These are phyloP conservation scores for Leptobrachium leishanense DNA, from an alignment of 2,113 vertebrate genomes.

Conservation along the genomic window DNA sequence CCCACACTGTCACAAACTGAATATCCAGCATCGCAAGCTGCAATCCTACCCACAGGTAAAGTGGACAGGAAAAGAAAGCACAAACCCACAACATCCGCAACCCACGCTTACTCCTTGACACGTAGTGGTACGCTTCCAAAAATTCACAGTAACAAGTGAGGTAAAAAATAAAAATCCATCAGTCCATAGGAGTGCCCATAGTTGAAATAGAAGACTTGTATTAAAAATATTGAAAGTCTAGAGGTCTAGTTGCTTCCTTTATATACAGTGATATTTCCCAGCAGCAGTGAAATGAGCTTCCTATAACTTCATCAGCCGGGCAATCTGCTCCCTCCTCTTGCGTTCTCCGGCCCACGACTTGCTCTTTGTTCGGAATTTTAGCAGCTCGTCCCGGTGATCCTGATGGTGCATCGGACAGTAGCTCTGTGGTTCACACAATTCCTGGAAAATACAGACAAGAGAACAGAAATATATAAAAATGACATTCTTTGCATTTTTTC, in stretches of 20 bases:
- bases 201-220: neutral
- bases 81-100: too few species aligned
- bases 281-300: neutral
- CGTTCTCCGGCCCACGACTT: slow-evolving; percentile 85
- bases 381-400: slow-evolving; percentile 84
- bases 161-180: neutral
- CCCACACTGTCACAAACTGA: too few species aligned
- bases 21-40: too few species aligned
- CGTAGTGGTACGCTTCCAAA: slow-evolving; percentile 1
- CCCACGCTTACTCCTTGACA: neutral
- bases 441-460: slow-evolving; percentile 56
- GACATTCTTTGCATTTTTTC: too few species aligned
- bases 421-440: slow-evolving; percentile 80
- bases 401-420: slow-evolving; percentile 89
- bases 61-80: too few species aligned
- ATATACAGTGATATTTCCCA: neutral
- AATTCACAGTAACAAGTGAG: slow-evolving; percentile 13
- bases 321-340: slow-evolving; percentile 85
- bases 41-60: too few species aligned
- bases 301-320: slow-evolving; percentile 80
- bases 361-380: slow-evolving; percentile 80
- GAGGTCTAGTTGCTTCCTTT: neutral
- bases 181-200: neutral
- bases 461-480: too few species aligned
- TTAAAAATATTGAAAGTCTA: neutral